These are phyloP conservation scores for Desoria tigrina DNA, from an alignment of 2,888 invertebrate species.

Conservation along the genomic window DNA sequence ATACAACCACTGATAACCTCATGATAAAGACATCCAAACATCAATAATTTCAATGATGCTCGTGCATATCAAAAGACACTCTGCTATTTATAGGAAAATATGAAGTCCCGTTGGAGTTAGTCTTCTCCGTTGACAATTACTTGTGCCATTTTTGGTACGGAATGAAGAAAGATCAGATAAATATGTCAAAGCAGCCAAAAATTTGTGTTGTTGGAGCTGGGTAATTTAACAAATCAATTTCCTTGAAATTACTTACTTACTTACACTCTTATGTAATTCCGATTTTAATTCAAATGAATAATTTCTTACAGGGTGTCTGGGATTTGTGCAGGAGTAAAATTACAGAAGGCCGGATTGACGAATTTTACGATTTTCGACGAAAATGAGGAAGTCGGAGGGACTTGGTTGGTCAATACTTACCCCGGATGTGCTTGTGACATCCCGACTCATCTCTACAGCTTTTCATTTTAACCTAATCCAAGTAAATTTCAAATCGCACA, in stretches of 20 bases:
- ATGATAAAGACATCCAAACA: too few species aligned
- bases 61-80: too few species aligned
- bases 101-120: too few species aligned
- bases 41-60: too few species aligned
- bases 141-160: too few species aligned
- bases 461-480: conserved; percentile 30
- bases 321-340: conserved; percentile 19
- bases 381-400: conserved; percentile 26
- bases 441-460: conserved; percentile 20
- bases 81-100: too few species aligned
- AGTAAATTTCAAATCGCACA: too few species aligned
- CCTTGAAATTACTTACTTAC: too few species aligned
- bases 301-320: conserved; percentile 25
- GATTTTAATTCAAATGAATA: not conserved
- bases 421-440: conserved; percentile 33
- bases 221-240: not conserved
- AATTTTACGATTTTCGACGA: conserved; percentile 23
- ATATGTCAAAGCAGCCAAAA: not conserved
- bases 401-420: conserved; percentile 24
- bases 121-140: too few species aligned
- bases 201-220: conserved; percentile 16
- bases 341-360: conserved; percentile 14
- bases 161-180: too few species aligned
- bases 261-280: not conserved
- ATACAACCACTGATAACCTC: too few species aligned